Evolutionary conservation across 2,113 vertebrate genomes (phyloP), one percentile per base, ranked within the genome.

Genomic region (Pundamilia nyererei): DNA sequence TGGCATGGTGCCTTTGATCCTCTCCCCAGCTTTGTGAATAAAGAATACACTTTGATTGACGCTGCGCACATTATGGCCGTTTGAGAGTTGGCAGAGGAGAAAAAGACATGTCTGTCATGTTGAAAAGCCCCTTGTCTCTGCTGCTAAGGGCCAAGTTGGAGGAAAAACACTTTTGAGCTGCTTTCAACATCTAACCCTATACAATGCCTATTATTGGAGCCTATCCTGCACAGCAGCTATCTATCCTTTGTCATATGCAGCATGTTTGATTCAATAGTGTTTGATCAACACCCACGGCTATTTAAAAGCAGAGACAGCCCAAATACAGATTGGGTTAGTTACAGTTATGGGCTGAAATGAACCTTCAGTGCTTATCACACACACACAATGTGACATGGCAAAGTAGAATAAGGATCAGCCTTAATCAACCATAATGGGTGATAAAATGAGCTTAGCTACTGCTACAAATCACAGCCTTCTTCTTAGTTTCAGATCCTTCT

Each of bases 11-110:
- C 83, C 87, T 95, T 93, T 94, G 92, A 95, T 95, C 92, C 88
- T 81, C 89, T 91, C 87, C 86, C 68, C 82, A 31, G 91, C 92
- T 95, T 93, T 93, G 89, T 92, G 94, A 94, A 93, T 93, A 94
- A 89, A 94, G 88, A 93, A 95, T 94, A 75, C 79, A 79, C 88
- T 89, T 83, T 93, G 93, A 95, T 93, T 95, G 94, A 96, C 89
- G 79, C 90, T 35, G 82, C 8, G 26, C 91, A 86, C 90, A 93
- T 92, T 92, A 91, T 77, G 84, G 89, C 89, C 89, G 51, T 92
- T 92, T 88, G 84, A 94, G 86, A 90, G 92, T 88, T 91, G 92
- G 88, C 91, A 93, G 87, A 56, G 82, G 89, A 93, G 87, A 91
- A 88, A 89, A 89, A 92, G 87, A 89, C 79, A 68, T 9, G 85